Percentiles rank a stretch among this genome's conserved stretches.
phyloP scores from a whole-genome alignment of 2,888 invertebrate species.

The Mythimna lalbum region DNA sequence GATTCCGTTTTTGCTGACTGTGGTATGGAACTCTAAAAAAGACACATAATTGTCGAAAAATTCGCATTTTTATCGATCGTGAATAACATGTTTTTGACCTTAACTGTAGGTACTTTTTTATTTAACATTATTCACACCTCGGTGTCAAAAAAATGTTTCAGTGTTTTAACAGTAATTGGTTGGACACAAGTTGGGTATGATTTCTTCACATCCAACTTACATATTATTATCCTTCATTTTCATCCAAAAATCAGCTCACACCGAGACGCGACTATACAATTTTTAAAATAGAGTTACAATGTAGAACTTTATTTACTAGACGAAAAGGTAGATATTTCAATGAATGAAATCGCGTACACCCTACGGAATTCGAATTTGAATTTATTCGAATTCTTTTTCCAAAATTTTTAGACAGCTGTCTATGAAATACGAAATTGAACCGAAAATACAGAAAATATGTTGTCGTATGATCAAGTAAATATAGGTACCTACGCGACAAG shows the following conservation, averaged over 20 bases:
- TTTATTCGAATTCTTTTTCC: no score
- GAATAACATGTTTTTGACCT: not conserved
- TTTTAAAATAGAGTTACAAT: no score
- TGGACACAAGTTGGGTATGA: not conserved
- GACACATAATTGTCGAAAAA: no score
- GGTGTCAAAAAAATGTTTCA: not conserved
- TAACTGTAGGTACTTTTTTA: not conserved
- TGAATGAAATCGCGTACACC: no score
- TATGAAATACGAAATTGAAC: not conserved
- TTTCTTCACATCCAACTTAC: not conserved
- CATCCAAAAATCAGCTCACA: not conserved
- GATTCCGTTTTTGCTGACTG: no score
- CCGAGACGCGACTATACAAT: no score
- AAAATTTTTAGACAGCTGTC: constrained; percentile 9
- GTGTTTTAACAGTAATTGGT: no score
- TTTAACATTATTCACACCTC: not conserved
- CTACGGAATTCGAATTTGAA: no score
- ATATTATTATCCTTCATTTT: not conserved
- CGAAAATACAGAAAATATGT: constrained; percentile 27
- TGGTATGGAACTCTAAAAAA: no score
- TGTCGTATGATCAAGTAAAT: constrained; percentile 53
- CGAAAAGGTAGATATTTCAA: no score
- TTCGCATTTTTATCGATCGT: not conserved
- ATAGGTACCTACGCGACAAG: constrained; percentile 33
- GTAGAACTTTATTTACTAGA: no score